Evolutionary conservation across 2,888 invertebrate genomes (phyloP), one percentile per base, ranked within the genome.

Genomic region (Embidobia sp.): DNA sequence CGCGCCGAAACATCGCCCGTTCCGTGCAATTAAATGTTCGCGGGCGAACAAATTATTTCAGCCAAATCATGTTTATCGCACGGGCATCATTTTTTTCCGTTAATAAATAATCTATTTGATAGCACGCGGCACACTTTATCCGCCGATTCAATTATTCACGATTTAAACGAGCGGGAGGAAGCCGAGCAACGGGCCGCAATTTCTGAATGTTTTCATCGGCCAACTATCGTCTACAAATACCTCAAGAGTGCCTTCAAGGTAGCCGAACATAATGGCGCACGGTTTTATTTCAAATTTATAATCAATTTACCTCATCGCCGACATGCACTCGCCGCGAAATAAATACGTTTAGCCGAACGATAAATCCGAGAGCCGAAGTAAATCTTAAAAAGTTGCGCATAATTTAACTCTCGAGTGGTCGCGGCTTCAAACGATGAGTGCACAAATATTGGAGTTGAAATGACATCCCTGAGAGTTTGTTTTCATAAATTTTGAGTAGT

Each of bases 231-330:
- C 77, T 66, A 72, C 77, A 77, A 77, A 72, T 77, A 77, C 61
- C 66, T 51, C 57, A 42, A 40, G 42, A 44, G 46, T 63, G 37
- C 33, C 37, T 69, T 67, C 55, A 53, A 72, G 66, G 72, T 67
- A 67, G 59, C 51, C 51, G 64, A 73, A 77, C 53, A 51, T 77
- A 70, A 77, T 53, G 70, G 22, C 57, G 46, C 67, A 64, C 53
- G 55, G 69, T 69, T 67, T 67, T 64, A 64, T 73, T 73, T 73
- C 63, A 77, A 73, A 77, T 73, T 77, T 73, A 73, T 77, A 77
- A 77, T 77, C 73, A 73, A 69, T 73, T 59, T 73, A 63, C 49
- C 64, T 73, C 37, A 69, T 63, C 46, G 37, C 48, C 33, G 37
- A 57, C 42, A 48, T 53, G 67, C 63, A 53, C 61, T 61, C 61